These are phyloP conservation scores for Autographa pulchrina DNA, from an alignment of 2,888 invertebrate genomes.

Conservation along the genomic window DNA sequence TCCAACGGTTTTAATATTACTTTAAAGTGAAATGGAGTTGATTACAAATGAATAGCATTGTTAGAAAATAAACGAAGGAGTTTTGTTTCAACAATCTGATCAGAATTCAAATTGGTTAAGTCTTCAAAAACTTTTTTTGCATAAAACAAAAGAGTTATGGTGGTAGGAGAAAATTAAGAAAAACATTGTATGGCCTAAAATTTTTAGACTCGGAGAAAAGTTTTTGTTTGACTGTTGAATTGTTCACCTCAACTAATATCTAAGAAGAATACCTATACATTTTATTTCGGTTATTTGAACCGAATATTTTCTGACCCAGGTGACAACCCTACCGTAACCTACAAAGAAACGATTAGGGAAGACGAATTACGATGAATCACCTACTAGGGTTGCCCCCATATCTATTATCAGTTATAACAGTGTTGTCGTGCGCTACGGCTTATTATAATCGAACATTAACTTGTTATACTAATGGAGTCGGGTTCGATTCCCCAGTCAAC, in stretches of 20 bases:
- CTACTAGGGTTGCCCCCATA: slow-evolving; percentile 57
- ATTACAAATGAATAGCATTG: slow-evolving; percentile 39
- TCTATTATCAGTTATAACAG: slow-evolving; percentile 56
- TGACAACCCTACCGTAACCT: slow-evolving; percentile 49
- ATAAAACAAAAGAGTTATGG: slow-evolving; percentile 15
- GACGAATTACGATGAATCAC: slow-evolving; percentile 77
- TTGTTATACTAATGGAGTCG: slow-evolving; percentile 40
- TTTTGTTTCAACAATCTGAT: slow-evolving; percentile 20
- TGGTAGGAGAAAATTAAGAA: not conserved
- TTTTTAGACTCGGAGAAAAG: too few relatives aligned
- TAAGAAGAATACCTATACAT: too few relatives aligned
- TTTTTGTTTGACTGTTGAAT: too few relatives aligned
- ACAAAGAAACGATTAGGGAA: slow-evolving; percentile 68
- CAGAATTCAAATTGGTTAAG: slow-evolving; percentile 20
- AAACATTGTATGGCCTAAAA: not conserved
- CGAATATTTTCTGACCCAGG: not conserved
- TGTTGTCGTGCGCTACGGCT: slow-evolving; percentile 23
- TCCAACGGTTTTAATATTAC: slow-evolving; percentile 36
- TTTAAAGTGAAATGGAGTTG: slow-evolving; percentile 48
- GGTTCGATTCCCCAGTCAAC: slow-evolving; percentile 31
- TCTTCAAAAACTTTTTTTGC: slow-evolving; percentile 25
- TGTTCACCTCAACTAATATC: too few relatives aligned
- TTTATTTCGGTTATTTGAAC: not conserved
- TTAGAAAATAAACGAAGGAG: slow-evolving; percentile 28
- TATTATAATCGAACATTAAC: slow-evolving; percentile 31